Percentiles rank a stretch among this genome's conserved stretches.
Evolutionary conservation across 2,797 vertebrate species (phyloP).

Genomic region (Australoheros facetus): DNA sequence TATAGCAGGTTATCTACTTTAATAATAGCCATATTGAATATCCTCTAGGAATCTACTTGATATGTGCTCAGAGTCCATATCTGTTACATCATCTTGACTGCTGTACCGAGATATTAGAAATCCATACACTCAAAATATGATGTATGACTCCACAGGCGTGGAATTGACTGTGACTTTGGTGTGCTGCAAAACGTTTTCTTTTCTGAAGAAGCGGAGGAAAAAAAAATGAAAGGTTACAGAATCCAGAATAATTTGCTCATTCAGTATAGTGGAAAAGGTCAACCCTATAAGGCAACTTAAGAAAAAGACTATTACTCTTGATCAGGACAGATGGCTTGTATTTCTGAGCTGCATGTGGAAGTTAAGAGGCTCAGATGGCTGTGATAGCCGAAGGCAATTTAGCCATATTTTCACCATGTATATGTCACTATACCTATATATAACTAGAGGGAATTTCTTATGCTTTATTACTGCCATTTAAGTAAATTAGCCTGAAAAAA

Average conservation of each 20-base stretch:
- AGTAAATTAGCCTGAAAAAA: constrained; percentile 21
- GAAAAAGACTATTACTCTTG: constrained; percentile 58
- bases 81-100: constrained; percentile 70
- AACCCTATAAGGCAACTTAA: constrained; percentile 60
- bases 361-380: constrained; percentile 41
- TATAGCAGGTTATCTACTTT: constrained; percentile 62
- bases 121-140: constrained; percentile 75
- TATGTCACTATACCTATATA: constrained; percentile 20
- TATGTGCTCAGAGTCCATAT: constrained; percentile 69
- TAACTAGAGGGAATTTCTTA: constrained; percentile 12
- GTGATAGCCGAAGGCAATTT: constrained; percentile 36
- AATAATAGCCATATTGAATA: constrained; percentile 67
- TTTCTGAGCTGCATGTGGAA: constrained; percentile 31
- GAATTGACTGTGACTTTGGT: constrained; percentile 62
- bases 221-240: constrained; percentile 33
- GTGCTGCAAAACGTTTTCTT: constrained; percentile 41
- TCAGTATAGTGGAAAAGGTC: constrained; percentile 67
- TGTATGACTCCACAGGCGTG: constrained; percentile 56
- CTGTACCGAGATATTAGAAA: constrained; percentile 78
- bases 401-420: constrained; percentile 38
- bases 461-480: constrained; percentile 10
- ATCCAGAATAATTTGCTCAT: constrained; percentile 74
- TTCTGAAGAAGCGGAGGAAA: constrained; percentile 6
- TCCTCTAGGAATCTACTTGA: constrained; percentile 61
- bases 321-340: constrained; percentile 56